Evolutionary conservation across 1,140 invertebrate genomes (phyloP), one percentile per base, ranked within the genome.

Genomic region (Heliconius hermathena): DNA sequence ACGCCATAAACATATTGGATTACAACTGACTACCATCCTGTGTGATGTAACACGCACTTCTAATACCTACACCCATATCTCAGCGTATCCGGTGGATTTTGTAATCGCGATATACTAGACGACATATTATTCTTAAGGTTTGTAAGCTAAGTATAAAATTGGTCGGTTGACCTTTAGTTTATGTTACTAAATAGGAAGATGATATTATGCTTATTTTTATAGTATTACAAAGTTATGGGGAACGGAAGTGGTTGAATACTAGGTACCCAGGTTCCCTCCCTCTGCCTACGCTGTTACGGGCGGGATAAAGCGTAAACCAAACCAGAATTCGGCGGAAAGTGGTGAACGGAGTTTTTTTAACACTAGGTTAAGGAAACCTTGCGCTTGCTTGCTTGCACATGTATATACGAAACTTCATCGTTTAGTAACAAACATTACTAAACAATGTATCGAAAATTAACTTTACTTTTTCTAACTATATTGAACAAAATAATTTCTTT

Each of bases 11-110:
- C 13, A 66, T 66, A 66, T 66, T 66, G 60, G 60, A 29, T 54
- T 60, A 74, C 52, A 60, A 38, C 54, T 33, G 8, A 6, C 74
- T 18, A 75, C 38, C 54, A 75, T 75, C 74, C 74, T 75, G 33
- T 60, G 36, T 75, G 54, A 75, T 38, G 74, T 75, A 66, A 75
- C 22, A 18, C 52, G 54, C n/a, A 57, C 54, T 57, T 9, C 60
- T 29, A 29, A 29, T 66, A 29, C 11, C 22, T 66, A 66, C 60
- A 13, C 22, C 13, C 11, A 16, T 29, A 26, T 75, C 52, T 60
- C 52, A 74, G 18, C 9, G 33, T 22, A 54, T 66, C 18, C 38
- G 52, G 29, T 36, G 52, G n/a, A 49, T 74, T 60, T n/a, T 60
- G 52, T 75, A 66, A 41, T 54, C 52, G 20, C 49, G 73, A 26